phyloP scores from a whole-genome alignment of 2,797 vertebrate genomes.

The Myiothlypis chrysogaster region DNA sequence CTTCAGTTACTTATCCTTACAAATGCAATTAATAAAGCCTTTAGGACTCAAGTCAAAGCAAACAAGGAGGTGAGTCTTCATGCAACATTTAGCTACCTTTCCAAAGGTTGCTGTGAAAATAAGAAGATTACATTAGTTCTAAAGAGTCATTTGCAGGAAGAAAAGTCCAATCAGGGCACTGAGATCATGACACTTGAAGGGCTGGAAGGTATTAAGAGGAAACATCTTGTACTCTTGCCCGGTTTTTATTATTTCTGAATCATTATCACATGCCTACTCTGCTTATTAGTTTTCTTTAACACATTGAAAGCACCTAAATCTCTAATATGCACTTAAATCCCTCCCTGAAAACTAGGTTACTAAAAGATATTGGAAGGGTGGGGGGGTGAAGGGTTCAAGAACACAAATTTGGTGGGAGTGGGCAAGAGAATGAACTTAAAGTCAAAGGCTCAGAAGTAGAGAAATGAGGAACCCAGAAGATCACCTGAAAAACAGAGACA shows the following conservation, averaged over 20 bases:
- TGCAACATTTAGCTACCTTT: neutral
- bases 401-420: rapidly evolving
- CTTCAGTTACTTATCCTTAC: neutral
- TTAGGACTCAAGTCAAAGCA: neutral
- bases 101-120: neutral
- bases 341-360: neutral
- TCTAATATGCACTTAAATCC: neutral
- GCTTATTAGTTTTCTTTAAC: neutral
- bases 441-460: neutral
- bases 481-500: neutral
- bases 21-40: neutral
- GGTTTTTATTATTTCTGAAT: neutral
- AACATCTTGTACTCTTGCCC: neutral
- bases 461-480: neutral
- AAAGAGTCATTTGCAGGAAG: neutral
- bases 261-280: neutral
- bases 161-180: neutral
- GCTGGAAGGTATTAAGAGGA: neutral
- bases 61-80: neutral
- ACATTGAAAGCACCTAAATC: neutral
- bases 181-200: neutral
- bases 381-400: neutral
- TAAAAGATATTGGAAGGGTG: rapidly evolving
- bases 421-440: neutral
- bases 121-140: neutral